Conservation (phyloP, 1,140 invertebrate species). For the Aphaenogaster ashmeadi region DNA sequence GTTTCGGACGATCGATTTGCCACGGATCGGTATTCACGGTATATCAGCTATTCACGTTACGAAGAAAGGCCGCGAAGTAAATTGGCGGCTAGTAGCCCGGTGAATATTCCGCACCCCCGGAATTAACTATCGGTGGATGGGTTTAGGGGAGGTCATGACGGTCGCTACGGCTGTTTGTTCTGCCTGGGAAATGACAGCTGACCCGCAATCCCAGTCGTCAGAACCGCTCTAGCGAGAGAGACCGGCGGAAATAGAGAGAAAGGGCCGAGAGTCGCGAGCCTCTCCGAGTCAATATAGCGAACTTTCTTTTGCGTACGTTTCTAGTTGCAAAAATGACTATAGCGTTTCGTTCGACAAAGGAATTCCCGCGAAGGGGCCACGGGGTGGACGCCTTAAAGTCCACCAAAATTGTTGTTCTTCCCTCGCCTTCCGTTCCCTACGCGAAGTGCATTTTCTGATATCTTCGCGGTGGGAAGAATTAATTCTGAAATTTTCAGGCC, state of each 20-base stretch:
- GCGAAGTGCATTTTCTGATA: conserved; percentile 22
- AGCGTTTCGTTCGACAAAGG: conserved; percentile 31
- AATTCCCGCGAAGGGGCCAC: background rate
- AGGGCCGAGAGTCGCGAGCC: conserved; percentile 15
- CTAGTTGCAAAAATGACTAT: conserved; percentile 41
- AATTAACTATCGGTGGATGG: conserved; percentile 74
- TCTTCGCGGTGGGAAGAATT: conserved; percentile 13
- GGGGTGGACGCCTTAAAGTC: conserved; percentile 17
- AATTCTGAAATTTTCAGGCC: conserved; percentile 25
- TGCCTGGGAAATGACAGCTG: conserved; percentile 78
- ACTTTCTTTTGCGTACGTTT: conserved; percentile 41
- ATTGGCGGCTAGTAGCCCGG: conserved; percentile 67
- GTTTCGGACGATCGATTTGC: background rate
- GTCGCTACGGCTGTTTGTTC: conserved; percentile 74
- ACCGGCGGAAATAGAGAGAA: conserved; percentile 9
- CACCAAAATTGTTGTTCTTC: conserved; percentile 4
- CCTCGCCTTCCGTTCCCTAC: background rate
- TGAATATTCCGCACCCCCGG: conserved; percentile 69
- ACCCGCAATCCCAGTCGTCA: conserved; percentile 74
- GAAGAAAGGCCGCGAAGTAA: conserved; percentile 62
- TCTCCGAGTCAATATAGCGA: conserved; percentile 22
- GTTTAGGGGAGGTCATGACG: conserved; percentile 76
- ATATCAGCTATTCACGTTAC: conserved; percentile 10
- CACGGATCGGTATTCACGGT: background rate
- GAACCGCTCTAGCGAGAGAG: conserved; percentile 62